These are phyloP conservation scores for Sebastes jordani DNA, from an alignment of 2,797 vertebrate species.

Conservation along the genomic window DNA sequence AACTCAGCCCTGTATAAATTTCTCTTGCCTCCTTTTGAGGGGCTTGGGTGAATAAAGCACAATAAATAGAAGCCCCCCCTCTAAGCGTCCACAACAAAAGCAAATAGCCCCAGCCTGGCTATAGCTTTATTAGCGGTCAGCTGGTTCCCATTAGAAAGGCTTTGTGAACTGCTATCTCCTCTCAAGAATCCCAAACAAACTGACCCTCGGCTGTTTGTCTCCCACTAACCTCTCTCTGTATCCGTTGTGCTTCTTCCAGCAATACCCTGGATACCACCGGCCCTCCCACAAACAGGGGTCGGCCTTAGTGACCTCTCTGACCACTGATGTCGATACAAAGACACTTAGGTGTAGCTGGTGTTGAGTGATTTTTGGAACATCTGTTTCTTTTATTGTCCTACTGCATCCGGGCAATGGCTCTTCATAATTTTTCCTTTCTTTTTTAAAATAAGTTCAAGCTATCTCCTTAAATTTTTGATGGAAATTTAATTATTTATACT, in stretches of 20 bases:
- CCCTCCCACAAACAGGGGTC: constrained; percentile 43
- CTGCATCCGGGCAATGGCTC: neutral
- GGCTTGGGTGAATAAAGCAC: constrained; percentile 63
- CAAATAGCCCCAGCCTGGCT: constrained; percentile 65
- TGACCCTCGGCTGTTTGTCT: constrained; percentile 69
- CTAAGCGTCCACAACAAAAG: constrained; percentile 72
- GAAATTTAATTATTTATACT: neutral
- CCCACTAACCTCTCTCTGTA: constrained; percentile 49
- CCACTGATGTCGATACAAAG: constrained; percentile 33
- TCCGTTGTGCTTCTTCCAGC: constrained; percentile 40
- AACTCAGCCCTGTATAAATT: constrained; percentile 51
- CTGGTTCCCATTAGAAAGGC: constrained; percentile 79
- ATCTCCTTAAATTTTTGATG: neutral
- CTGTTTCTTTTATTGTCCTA: neutral
- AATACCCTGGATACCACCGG: constrained; percentile 52
- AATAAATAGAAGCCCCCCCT: constrained; percentile 72
- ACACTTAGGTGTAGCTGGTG: constrained; percentile 1
- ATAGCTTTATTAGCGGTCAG: constrained; percentile 74
- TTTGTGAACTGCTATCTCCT: constrained; percentile 78
- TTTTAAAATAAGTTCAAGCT: neutral
- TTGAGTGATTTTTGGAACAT: constrained; percentile 22
- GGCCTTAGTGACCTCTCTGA: constrained; percentile 38
- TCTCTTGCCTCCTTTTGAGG: constrained; percentile 54
- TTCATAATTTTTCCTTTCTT: neutral
- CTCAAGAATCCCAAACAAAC: constrained; percentile 81